These are phyloP conservation scores for Anas capensis DNA, from an alignment of 2,797 vertebrate genomes.

Conservation along the genomic window DNA sequence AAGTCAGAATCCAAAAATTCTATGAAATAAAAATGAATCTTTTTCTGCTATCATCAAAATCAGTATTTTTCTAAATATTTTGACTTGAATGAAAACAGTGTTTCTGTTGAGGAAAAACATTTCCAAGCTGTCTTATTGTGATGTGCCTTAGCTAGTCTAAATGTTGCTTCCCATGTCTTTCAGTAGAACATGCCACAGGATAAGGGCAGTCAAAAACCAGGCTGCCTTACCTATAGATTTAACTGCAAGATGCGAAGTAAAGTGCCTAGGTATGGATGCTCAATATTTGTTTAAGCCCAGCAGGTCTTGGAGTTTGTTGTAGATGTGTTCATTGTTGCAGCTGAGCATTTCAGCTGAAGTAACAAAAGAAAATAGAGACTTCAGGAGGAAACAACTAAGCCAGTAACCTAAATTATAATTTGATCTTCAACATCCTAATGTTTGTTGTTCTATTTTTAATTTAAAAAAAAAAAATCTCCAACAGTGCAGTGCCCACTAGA, in stretches of 20 bases:
- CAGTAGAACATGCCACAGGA: background rate
- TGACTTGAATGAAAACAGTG: background rate
- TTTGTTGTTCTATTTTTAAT: background rate
- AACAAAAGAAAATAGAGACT: background rate
- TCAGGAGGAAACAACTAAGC: background rate
- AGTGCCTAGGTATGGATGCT: background rate
- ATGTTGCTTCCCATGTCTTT: background rate
- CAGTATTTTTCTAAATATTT: background rate
- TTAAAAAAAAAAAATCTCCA: background rate
- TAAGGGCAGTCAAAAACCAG: background rate
- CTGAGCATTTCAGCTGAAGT: background rate
- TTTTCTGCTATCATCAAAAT: background rate
- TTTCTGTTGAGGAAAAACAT: background rate
- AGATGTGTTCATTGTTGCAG: background rate
- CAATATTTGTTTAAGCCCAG: background rate
- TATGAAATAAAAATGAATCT: background rate
- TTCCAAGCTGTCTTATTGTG: background rate
- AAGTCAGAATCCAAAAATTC: background rate
- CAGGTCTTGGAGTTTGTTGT: background rate
- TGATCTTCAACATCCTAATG: background rate
- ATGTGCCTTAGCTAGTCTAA: slow-evolving; percentile 20
- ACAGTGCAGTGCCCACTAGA: background rate
- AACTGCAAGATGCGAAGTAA: background rate
- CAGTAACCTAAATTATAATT: background rate
- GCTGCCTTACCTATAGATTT: background rate